These are phyloP conservation scores for Nanger granti DNA, from an alignment of 2,113 vertebrate species.

Conservation along the genomic window DNA sequence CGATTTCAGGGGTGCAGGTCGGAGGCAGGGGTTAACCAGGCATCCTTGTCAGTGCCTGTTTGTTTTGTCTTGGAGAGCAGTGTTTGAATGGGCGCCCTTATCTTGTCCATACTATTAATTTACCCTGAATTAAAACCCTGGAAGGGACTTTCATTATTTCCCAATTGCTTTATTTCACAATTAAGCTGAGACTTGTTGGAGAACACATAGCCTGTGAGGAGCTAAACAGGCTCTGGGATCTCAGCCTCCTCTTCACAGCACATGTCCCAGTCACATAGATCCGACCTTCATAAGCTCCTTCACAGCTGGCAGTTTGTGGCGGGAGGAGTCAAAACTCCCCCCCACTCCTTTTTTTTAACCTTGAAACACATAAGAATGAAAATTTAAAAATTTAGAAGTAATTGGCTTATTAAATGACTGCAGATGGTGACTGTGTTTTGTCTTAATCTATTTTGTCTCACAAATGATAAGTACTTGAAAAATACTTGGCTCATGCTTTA, in stretches of 20 bases:
- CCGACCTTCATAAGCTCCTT: background rate
- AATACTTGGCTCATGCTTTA: background rate
- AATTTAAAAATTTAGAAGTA: background rate
- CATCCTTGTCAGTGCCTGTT: too few relatives aligned
- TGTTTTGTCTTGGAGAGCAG: background rate
- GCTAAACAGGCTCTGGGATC: background rate
- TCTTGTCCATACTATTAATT: background rate
- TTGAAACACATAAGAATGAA: background rate
- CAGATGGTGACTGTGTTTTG: background rate
- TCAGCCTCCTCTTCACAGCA: background rate
- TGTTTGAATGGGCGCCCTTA: background rate
- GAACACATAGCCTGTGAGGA: background rate
- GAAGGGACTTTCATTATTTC: background rate
- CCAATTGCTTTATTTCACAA: background rate
- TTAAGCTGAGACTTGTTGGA: background rate
- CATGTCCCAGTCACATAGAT: accelerated
- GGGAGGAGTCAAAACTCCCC: background rate
- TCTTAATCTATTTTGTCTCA: background rate
- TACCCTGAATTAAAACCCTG: background rate
- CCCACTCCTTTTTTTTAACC: background rate
- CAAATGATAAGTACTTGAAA: background rate
- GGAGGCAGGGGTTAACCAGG: background rate
- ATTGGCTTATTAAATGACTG: background rate
- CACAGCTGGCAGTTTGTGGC: background rate
- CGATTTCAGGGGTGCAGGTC: accelerated